Conservation (phyloP, 2,113 vertebrate genomes). For the Tupaia chinensis region DNA sequence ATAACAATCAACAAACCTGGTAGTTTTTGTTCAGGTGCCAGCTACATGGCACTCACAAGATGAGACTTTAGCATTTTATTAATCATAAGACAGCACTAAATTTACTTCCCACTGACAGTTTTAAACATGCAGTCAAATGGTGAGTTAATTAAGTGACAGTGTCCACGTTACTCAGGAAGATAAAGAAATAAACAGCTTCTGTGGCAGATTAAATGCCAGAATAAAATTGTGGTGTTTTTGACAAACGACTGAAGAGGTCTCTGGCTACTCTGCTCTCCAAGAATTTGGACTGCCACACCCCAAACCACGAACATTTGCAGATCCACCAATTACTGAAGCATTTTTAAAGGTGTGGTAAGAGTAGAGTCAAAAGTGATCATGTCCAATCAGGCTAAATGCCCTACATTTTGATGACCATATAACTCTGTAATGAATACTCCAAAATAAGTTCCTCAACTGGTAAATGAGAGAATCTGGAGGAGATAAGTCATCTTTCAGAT, state of each 20-base stretch:
- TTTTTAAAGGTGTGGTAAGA: background rate
- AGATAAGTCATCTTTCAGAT: background rate
- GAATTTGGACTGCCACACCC: background rate
- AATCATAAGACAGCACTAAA: slow-evolving; percentile 79
- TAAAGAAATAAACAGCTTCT: slow-evolving; percentile 74
- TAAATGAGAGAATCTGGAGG: background rate
- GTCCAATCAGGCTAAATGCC: background rate
- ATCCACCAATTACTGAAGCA: background rate
- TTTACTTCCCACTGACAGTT: slow-evolving; percentile 75
- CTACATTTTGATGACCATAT: slow-evolving; percentile 8
- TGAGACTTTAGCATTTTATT: slow-evolving; percentile 74
- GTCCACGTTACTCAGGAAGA: slow-evolving; percentile 68
- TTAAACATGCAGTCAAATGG: slow-evolving; percentile 76
- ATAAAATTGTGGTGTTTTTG: slow-evolving; percentile 71
- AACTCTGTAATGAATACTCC: slow-evolving; percentile 8
- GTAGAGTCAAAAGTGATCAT: background rate
- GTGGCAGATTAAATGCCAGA: slow-evolving; percentile 69
- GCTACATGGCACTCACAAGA: slow-evolving; percentile 52
- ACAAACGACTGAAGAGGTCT: slow-evolving; percentile 38
- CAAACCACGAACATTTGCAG: background rate
- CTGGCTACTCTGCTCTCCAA: background rate
- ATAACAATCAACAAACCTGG: slow-evolving; percentile 68
- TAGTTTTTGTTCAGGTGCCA: slow-evolving; percentile 69
- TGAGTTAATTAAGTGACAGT: slow-evolving; percentile 81
- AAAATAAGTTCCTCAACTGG: background rate